Evolutionary conservation across 1,140 invertebrate genomes (phyloP).

Genomic region (Orchestia grillus): DNA sequence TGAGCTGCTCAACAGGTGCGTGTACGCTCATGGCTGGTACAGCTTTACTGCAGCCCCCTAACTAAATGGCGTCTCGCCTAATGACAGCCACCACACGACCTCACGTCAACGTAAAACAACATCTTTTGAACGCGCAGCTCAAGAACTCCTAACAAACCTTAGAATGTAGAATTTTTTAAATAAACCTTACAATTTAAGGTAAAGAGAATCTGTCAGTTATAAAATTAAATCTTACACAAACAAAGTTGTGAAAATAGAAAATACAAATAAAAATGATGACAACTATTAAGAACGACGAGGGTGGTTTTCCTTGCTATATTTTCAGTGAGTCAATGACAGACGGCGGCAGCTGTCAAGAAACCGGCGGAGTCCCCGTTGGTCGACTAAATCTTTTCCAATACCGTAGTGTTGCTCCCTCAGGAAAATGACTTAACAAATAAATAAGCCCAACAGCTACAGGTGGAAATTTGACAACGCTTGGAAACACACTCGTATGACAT

Average conservation of each 20-base stretch:
- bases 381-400: not conserved
- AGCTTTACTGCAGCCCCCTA: not conserved
- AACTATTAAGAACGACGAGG: not conserved
- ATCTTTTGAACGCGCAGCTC: too few relatives aligned
- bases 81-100: not conserved
- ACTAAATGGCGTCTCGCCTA: not conserved
- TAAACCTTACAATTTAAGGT: not conserved
- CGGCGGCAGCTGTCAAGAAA: constrained; percentile 29
- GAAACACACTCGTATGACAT: not conserved
- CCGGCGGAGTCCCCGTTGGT: not conserved
- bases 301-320: not conserved
- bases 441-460: not conserved
- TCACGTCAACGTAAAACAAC: not conserved
- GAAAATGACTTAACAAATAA: not conserved
- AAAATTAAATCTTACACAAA: not conserved
- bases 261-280: not conserved
- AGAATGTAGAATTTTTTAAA: not conserved
- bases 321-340: not conserved
- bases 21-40: not conserved
- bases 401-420: not conserved
- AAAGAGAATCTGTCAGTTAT: not conserved
- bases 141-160: not conserved
- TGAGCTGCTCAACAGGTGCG: constrained; percentile 34
- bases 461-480: not conserved
- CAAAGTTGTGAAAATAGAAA: not conserved